Base-by-base conservation (phyloP, 2,113 vertebrate genomes). In the Osmerus eperlanus region DNA sequence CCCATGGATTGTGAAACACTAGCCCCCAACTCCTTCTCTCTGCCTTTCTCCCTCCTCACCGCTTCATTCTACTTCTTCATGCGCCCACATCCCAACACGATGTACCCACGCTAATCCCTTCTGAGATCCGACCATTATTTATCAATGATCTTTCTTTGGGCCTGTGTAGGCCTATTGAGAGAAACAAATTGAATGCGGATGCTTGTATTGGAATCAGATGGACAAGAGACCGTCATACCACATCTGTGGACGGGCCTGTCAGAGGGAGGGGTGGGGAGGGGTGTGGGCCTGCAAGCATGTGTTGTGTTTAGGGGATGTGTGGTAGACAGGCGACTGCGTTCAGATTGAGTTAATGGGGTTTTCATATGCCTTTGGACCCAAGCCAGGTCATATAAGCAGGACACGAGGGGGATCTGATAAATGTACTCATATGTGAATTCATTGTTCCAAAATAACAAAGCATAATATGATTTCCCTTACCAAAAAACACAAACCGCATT, bases 401-500 rank as follows among this genome's bases (percentile, higher is more conserved):
- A 54, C 9, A 59, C n/a, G 14, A 52, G 59, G 12, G 21, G 63
- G 25, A 52, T 23, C 52, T 52, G 16, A 19, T 53, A 56, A 81
- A 76, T n/a, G 65, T 21, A 65, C 56, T 8, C 75, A 83, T 61
- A 70, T 71, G 29, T 23, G 19, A 69, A 73, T 70, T 74, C 58
- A 69, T 81, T 55, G 55, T 29, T 51, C 60, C 8, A 60, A 65
- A 78, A 76, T 72, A 19, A 79, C 71, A 56, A 21, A 55, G 71
- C 54, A 29, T 70, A 70, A 64, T 77, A 70, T 60, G 55, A 60
- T 6, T 55, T 54, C 54, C 25, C 9, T 60, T 70, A 64, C 23
- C 52, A 68, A 77, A 12, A 74, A 64, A 53, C 70, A 67, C 9
- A 36, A 78, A 79, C 65, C 80, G 15, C 77, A 77, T 71, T 81